A percentile compares a stretch with the other conserved stretches of the same genome.
Evolutionary conservation across 2,113 vertebrate species (phyloP).

Genomic region (Triplophysa dalaica): DNA sequence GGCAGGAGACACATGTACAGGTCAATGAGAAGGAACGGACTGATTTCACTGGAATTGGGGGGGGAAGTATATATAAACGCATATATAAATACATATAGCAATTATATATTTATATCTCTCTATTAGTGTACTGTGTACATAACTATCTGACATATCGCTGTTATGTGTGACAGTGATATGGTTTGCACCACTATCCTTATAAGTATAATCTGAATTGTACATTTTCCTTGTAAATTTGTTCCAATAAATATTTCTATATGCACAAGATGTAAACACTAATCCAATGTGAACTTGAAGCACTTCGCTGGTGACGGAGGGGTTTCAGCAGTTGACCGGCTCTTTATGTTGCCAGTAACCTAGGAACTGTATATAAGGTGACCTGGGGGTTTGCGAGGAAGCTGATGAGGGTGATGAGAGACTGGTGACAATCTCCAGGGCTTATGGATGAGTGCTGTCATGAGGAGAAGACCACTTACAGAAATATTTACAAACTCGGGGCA

Average conservation of each 20-base stretch:
- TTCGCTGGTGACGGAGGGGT: not conserved
- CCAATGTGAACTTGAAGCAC: constrained; percentile 40
- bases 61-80: constrained; percentile 62
- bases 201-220: constrained; percentile 98
- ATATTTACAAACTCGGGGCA: constrained; percentile 26
- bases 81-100: constrained; percentile 39
- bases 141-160: constrained; percentile 88
- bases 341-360: constrained; percentile 4
- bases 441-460: constrained; percentile 11
- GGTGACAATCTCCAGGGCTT: constrained; percentile 20
- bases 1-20: constrained; percentile 74
- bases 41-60: constrained; percentile 55
- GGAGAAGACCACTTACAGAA: constrained; percentile 1
- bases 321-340: constrained; percentile 6
- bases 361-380: constrained; percentile 30
- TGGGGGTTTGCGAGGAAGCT: not conserved
- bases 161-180: constrained; percentile 96
- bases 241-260: constrained; percentile 72
- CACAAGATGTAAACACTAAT: constrained; percentile 68
- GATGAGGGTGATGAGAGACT: constrained; percentile 34
- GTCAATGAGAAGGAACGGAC: constrained; percentile 76
- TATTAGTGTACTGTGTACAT: constrained; percentile 70
- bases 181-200: constrained; percentile 91
- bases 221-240: constrained; percentile 97
- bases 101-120: constrained; percentile 43